Evolutionary conservation across 2,888 invertebrate genomes (phyloP), one percentile per base, ranked within the genome.

Genomic region (Andrena flavipes): DNA sequence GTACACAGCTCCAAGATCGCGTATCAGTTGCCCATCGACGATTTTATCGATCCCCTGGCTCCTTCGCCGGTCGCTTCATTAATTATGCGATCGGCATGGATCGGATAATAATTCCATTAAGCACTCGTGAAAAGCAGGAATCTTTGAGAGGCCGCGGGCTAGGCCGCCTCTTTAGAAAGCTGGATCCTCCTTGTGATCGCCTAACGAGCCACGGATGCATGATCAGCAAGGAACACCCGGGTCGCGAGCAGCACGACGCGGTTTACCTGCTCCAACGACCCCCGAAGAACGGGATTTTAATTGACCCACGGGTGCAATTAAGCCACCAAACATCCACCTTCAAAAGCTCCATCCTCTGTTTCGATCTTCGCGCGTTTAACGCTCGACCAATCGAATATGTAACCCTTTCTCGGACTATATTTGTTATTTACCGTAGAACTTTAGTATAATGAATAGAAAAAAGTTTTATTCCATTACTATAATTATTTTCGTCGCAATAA

Each of bases 211-310:
- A 29, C 56, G n/a, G 75, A 59, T 64, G 60, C 65, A 26, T 30
- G 48, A 29, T 26, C 26, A 23, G 23, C 29, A 29, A 16, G 63
- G 75, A 76, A 69, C 75, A 68, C 60, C 67, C 67, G 62, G 26
- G n/a, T 42, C 29, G 65, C 23, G 35, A 30, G n/a, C 26, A 54
- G 10, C 56, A 56, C 63, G 75, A 35, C 64, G 59, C 26, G 54
- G 70, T 79, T 79, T 72, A n/a, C 54, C 54, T 62, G 30, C 67
- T 54, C 62, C 60, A 69, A 20, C 67, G 49, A 30, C 35, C 20
- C 63, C 62, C 51, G 35, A 60, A 59, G 71, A 84, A 80, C 82
- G 81, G 85, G 84, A 84, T 87, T 88, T 86, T 85, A 89, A 89
- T 90, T 84, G 82, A 89, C 85, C 82, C 80, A 72, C 80, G 7